Evolutionary conservation across 2,888 invertebrate genomes (phyloP), one percentile per base, ranked within the genome.

Genomic region (Acleris laterana): DNA sequence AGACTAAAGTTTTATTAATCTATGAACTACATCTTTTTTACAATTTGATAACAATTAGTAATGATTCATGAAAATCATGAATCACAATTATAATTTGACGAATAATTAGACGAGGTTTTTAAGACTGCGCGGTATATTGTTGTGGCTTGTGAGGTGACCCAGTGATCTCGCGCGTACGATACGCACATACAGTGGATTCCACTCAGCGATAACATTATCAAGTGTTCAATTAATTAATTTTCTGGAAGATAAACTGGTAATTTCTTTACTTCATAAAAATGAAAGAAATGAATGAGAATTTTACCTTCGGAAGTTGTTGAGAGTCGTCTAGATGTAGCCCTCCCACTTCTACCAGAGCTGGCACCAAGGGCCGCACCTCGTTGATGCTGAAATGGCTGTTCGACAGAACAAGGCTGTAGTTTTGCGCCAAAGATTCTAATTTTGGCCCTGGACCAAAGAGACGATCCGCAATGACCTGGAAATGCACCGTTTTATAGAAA

Each of bases 321-420:
- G 83, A 75, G 19, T 92, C 88, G 72, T 93, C 90, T 50, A 94
- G 81, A 75, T 94, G 94, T 51, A 94, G 72, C 6, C 94, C 94
- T 22, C 93, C 94, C 9, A 94, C 91, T 85, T 94, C 94, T 13
- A 94, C 84, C 48, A 94, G 72, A 62, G 92, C 87, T 1, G 94
- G 94, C 1, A 93, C 92, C 22, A 93, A 71, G 0, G 94, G 94
- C n/a, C 94, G 85, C 11, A 93, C 91, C 76, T 92, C 90, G 70
- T 94, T 94, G 60, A 94, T 89, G 71, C 93, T 94, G 71, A 93
- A 93, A 76, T 94, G 94, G 63, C 94, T 94, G 72, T 94, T 94
- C 0, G 93, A 91, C 32, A 94, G 73, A 50, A 94, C 85, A 53
- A 94, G 76, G 74, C 94, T 94, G 71, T 91, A 93, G 73, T 94